A percentile compares a stretch with the other conserved stretches of the same genome.
Conservation (phyloP, 2,113 vertebrate genomes). For the Saguinus imperator region DNA sequence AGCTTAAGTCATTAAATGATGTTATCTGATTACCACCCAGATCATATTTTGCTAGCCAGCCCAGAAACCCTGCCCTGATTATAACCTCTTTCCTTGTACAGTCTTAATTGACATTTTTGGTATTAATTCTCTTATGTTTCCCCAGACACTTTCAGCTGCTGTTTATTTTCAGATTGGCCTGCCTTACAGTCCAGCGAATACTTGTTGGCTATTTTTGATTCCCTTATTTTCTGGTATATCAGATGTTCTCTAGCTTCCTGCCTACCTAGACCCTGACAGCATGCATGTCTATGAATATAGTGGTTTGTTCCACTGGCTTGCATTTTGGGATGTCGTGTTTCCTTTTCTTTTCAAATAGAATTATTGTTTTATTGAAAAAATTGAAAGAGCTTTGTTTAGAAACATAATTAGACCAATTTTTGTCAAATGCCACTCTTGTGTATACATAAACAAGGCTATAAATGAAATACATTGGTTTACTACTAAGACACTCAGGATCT, state of each 20-base stretch:
- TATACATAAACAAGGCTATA: not conserved
- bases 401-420: not conserved
- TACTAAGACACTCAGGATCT: not conserved
- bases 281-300: not conserved
- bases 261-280: too few relatives aligned
- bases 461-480: not conserved
- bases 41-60: not conserved
- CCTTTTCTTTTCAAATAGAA: not conserved
- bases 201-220: not conserved
- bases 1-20: not conserved
- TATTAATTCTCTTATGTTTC: not conserved
- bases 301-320: not conserved
- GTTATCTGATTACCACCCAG: not conserved
- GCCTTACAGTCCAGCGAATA: not conserved
- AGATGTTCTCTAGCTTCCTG: not conserved
- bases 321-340: not conserved
- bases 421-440: not conserved
- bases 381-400: not conserved
- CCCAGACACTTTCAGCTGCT: not conserved
- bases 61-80: not conserved
- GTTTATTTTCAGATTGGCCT: not conserved
- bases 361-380: not conserved
- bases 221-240: not conserved
- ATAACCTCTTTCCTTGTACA: not conserved
- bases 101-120: not conserved